Conservation (phyloP, 2,888 invertebrate species). For the Thyatira batis region DNA sequence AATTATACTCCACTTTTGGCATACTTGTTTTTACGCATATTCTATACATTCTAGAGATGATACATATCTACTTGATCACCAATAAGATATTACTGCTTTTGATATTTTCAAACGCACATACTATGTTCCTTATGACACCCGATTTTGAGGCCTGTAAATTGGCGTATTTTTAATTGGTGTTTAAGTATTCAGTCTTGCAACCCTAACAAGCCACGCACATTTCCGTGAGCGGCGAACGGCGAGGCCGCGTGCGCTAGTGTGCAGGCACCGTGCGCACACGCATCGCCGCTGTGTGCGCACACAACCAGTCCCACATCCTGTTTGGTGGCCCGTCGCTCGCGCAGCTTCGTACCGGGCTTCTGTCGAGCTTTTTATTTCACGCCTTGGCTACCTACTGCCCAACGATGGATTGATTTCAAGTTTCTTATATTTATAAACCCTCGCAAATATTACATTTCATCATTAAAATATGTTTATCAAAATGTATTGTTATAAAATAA, state of each 20-base stretch:
- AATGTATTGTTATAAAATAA: too few species aligned
- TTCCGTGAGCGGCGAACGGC: constrained; percentile 74
- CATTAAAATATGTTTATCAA: too few species aligned
- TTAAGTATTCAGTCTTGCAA: constrained; percentile 31
- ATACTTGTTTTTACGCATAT: too few species aligned
- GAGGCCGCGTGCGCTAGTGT: constrained; percentile 68
- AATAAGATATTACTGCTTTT: too few species aligned
- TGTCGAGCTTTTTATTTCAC: constrained; percentile 79
- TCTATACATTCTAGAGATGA: too few species aligned
- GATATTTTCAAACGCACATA: too few species aligned
- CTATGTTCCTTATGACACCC: too few species aligned
- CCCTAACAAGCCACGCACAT: constrained; percentile 71
- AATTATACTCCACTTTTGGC: too few species aligned
- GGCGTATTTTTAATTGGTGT: constrained; percentile 8
- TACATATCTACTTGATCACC: too few species aligned
- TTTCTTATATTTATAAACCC: constrained; percentile 27
- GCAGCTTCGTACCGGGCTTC: constrained; percentile 67
- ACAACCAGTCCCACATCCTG: constrained; percentile 82
- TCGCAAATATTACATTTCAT: too few species aligned
- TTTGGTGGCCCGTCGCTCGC: constrained; percentile 72
- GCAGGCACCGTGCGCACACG: constrained; percentile 41
- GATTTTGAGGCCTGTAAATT: too few species aligned
- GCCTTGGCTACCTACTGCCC: constrained; percentile 58
- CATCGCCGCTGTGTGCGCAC: constrained; percentile 51
- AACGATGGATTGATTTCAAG: constrained; percentile 44